These are phyloP conservation scores for Leptinotarsa defecta DNA, from an alignment of 1,140 invertebrate species.

Conservation along the genomic window DNA sequence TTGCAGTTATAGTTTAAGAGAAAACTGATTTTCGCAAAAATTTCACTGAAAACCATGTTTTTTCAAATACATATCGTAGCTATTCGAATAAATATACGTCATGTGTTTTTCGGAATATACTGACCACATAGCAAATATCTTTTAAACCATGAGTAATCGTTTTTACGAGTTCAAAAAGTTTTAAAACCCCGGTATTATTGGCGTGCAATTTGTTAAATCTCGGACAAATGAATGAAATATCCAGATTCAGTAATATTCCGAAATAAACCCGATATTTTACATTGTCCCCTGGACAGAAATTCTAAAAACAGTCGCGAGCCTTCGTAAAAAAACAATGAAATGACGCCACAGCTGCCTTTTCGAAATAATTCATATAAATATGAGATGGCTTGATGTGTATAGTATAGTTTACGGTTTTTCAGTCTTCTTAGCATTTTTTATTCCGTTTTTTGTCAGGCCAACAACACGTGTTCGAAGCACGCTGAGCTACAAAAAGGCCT, in stretches of 20 bases:
- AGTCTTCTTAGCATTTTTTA: conserved; percentile 27
- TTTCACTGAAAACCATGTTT: too few species aligned
- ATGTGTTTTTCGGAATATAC: too few species aligned
- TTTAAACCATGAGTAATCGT: too few species aligned
- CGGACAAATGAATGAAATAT: background rate
- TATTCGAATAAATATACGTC: too few species aligned
- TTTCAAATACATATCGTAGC: too few species aligned
- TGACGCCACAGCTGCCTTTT: conserved; percentile 28
- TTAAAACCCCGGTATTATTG: too few species aligned
- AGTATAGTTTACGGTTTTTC: conserved; percentile 30
- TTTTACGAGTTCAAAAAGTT: too few species aligned
- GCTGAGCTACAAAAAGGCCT: conserved; percentile 20
- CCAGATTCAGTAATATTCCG: conserved; percentile 2
- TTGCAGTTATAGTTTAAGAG: too few species aligned
- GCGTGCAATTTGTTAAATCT: background rate
- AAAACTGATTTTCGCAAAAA: too few species aligned
- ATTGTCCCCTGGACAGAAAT: conserved; percentile 36
- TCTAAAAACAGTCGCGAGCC: conserved; percentile 43
- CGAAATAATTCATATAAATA: conserved; percentile 33
- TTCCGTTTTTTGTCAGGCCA: conserved; percentile 10
- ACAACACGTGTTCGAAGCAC: conserved; percentile 28
- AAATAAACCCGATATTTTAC: conserved; percentile 1
- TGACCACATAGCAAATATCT: too few species aligned
- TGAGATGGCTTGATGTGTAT: conserved; percentile 29
- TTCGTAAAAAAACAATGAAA: conserved; percentile 30